Evolutionary conservation across 2,797 vertebrate genomes (phyloP).

Genomic region (Dromococcyx pavoninus): DNA sequence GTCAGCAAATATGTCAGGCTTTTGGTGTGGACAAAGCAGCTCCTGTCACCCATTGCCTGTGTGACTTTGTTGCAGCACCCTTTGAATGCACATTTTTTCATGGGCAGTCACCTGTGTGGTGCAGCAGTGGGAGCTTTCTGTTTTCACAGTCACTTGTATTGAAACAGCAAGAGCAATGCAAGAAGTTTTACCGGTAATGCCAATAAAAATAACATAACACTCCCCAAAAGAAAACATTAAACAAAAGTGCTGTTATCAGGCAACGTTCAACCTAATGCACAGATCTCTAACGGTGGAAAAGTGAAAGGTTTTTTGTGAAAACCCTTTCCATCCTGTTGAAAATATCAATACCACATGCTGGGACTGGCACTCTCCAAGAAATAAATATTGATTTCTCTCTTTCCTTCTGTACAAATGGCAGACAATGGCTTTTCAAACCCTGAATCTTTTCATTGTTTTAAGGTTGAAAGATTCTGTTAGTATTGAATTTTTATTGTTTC

Average conservation of each 20-base stretch:
- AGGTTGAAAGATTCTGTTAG: conserved; percentile 31
- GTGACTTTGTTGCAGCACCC: not conserved
- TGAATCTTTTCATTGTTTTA: conserved; percentile 66
- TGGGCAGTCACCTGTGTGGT: not conserved
- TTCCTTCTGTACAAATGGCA: conserved; percentile 32
- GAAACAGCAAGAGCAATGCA: not conserved
- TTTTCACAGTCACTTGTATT: not conserved
- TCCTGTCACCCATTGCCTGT: not conserved
- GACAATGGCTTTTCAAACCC: conserved; percentile 31
- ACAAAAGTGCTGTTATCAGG: not conserved
- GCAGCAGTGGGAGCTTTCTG: not conserved
- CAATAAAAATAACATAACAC: not conserved
- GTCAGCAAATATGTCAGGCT: not conserved
- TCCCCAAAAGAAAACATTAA: not conserved
- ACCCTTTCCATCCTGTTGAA: conserved; percentile 52
- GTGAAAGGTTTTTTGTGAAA: conserved; percentile 48
- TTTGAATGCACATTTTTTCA: not conserved
- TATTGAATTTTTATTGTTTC: conserved; percentile 53
- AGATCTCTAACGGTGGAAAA: conserved; percentile 24
- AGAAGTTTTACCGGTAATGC: not conserved
- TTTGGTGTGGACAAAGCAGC: not conserved
- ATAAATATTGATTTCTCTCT: conserved; percentile 71
- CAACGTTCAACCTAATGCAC: conserved; percentile 3
- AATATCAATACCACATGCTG: conserved; percentile 65
- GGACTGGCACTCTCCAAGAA: conserved; percentile 51